Evolutionary conservation across 2,797 vertebrate genomes (phyloP), one percentile per base, ranked within the genome.

Genomic region (Craterocephalus amniculus): DNA sequence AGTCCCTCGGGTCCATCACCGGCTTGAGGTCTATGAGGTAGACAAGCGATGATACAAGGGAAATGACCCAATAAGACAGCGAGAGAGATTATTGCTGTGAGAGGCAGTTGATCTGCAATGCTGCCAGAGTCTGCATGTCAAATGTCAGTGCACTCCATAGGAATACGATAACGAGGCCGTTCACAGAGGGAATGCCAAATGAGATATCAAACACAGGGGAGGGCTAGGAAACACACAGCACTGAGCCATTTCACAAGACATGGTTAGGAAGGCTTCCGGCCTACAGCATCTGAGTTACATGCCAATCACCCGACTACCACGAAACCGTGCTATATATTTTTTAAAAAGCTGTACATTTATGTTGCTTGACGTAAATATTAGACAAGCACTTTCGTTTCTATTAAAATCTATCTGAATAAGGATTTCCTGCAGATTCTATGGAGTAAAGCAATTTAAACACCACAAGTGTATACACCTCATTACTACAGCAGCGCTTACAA

Each of bases 141-240:
- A 89, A 87, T 80, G 83, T 72, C 90, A 87, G 73, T 70, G 83
- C 76, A 84, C 86, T 90, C 80, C 83, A 84, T 86, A 85, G 85
- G 87, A 90, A 91, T 90, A 90, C 70, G 72, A 88, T 89, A 91
- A 93, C 63, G 77, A 89, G 88, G 61, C 67, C 58, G 76, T 6
- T 12, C 85, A 80, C 80, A 91, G 75, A 91, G 74, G 80, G 91
- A 91, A 91, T 92, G 76, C 69, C 69, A 91, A 91, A 91, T 90
- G 86, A 89, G 84, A 82, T 74, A 88, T 85, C 77, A 85, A 87
- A 83, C 79, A 51, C 79, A 70, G 67, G 65, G 70, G 70, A 74
- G 67, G 81, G 59, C 79, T 70, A 51, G 69, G 75, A 86, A 84
- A 85, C 63, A 82, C 65, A 59, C 62, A 70, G 72, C 70, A 70